Conservation (phyloP, 2,797 vertebrate genomes). For the Danio jaintianensis region DNA sequence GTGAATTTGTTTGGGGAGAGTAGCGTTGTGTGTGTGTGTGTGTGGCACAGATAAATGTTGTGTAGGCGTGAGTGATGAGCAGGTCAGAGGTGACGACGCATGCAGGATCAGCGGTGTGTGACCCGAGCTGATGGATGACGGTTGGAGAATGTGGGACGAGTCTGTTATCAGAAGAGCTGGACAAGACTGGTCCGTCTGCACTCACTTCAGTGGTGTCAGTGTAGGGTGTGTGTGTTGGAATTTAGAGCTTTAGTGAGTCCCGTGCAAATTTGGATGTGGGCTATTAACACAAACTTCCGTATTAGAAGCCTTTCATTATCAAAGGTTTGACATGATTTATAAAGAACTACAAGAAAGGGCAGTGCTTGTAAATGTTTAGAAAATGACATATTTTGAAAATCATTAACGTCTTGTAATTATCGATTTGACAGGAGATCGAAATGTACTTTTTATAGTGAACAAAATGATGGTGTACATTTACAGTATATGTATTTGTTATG, state of each 20-base stretch:
- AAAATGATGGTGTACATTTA: background rate
- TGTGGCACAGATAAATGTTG: constrained; percentile 39
- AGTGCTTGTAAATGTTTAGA: background rate
- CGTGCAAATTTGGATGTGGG: background rate
- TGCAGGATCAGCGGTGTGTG: constrained; percentile 36
- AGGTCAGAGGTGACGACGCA: constrained; percentile 33
- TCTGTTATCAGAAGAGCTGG: constrained; percentile 57
- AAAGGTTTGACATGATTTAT: too few relatives aligned
- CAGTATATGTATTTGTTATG: background rate
- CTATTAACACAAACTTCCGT: background rate
- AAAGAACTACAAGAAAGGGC: background rate
- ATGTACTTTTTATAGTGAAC: background rate
- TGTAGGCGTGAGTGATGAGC: constrained; percentile 37
- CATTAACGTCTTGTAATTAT: background rate
- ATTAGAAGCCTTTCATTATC: background rate
- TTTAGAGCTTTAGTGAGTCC: background rate
- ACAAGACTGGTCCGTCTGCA: constrained; percentile 51
- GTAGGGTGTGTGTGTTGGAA: constrained; percentile 25
- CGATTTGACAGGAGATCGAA: background rate
- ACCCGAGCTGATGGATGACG: constrained; percentile 40
- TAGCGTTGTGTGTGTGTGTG: constrained; percentile 19
- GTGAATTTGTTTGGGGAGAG: constrained; percentile 2
- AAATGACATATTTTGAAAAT: background rate
- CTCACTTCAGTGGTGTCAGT: background rate
- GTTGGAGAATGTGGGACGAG: constrained; percentile 41